Base-by-base conservation (phyloP, 2,797 vertebrate species). In the Myotis pilosus region DNA sequence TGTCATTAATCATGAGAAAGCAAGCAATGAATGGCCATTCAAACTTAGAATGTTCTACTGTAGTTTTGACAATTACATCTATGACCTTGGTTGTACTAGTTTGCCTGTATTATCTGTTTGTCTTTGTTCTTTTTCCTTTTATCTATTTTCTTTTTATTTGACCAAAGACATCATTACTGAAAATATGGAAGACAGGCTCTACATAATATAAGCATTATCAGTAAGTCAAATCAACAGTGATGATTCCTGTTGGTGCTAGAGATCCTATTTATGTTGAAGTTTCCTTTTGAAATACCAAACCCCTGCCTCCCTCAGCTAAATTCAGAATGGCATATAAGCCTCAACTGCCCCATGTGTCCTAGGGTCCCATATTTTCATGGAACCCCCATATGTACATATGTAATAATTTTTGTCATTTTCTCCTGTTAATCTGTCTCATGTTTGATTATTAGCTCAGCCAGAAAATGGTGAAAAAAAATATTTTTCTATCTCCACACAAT, bases 181-280 rank as follows among this genome's bases (percentile, higher is more conserved):
- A 89, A 92, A 47, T 83, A 28, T 87, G 5, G 60, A 89, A 96
- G 92, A 83, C 16, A 53, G 17, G 74, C n/a, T 86, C 53, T 81
- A 71, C 71, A 72, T 89, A 69, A 72, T 89, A n/a, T 47, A 90
- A 94, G 15, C 33, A 66, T 44, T 74, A 79, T 92, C 36, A 87
- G 30, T 69, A 82, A 87, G 13, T 95, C 33, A 57, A 68, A 41
- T 89, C 41, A 91, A 81, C 71, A 93, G 30, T 33, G 30, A 76
- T 76, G 60, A 44, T 10, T 91, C 19, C 36, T 86, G 8, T 49
- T 85, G 23, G 3, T 68, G 4, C 25, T 38, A 75, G 71, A 78
- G 17, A 83, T 62, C 2, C 13, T 53, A 79, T 87, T 92, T 74
- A 86, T 81, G 71, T 62, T 79, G 33, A 91, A 33, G 28, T 64